These are phyloP conservation scores for Antechinus stuartii DNA, from an alignment of 2,113 vertebrate species.

Conservation along the genomic window DNA sequence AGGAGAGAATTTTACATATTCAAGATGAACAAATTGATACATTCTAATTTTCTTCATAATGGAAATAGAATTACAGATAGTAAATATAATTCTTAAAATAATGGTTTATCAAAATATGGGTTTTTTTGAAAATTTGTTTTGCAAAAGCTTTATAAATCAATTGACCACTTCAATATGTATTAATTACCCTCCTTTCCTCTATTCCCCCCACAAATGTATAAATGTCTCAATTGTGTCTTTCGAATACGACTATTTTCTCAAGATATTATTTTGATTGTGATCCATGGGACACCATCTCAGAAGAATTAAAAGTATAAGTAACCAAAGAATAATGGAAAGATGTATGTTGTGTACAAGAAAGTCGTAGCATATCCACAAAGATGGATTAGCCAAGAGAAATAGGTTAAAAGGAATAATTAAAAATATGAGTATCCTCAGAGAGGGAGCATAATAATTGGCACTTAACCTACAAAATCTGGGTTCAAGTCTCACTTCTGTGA, in stretches of 20 bases:
- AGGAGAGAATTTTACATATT: neutral
- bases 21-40: neutral
- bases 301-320: neutral
- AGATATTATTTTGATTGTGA: neutral
- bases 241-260: neutral
- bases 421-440: neutral
- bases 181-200: neutral
- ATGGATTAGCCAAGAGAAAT: neutral
- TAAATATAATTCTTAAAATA: neutral
- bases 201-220: neutral
- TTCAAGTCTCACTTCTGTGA: neutral
- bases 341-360: neutral
- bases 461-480: neutral
- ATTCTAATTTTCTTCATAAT: neutral
- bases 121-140: neutral
- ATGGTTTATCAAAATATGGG: neutral
- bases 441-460: neutral
- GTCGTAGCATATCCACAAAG: neutral
- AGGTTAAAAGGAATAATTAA: neutral
- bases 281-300: neutral
- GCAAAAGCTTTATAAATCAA: neutral
- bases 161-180: neutral
- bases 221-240: neutral
- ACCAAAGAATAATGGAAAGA: neutral
- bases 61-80: neutral